phyloP scores from a whole-genome alignment of 2,888 invertebrate species.

The Cephonodes hylas region DNA sequence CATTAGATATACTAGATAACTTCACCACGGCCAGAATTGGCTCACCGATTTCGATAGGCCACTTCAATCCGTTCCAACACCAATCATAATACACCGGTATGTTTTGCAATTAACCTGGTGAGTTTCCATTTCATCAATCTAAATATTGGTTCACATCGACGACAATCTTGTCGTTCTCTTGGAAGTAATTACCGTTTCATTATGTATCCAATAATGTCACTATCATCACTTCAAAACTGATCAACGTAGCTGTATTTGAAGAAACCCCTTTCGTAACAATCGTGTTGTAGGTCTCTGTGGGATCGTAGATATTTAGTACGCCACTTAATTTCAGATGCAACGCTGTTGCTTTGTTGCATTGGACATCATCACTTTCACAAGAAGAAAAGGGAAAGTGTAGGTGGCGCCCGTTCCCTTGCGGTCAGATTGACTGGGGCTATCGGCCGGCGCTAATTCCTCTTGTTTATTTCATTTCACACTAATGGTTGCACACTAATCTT shows the following conservation, averaged over 20 bases:
- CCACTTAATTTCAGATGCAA: slow-evolving; percentile 59
- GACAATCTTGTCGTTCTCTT: slow-evolving; percentile 50
- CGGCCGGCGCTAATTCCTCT: slow-evolving; percentile 69
- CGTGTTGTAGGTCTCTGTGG: not conserved
- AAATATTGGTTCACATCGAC: too few species aligned
- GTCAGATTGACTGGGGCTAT: slow-evolving; percentile 70
- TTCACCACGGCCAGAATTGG: slow-evolving; percentile 17
- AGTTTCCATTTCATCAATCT: slow-evolving; percentile 59
- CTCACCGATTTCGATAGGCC: not conserved
- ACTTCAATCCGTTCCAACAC: not conserved
- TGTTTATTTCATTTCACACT: slow-evolving; percentile 68
- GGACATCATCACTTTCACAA: slow-evolving; percentile 78
- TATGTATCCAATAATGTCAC: not conserved
- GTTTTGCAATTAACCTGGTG: slow-evolving; percentile 54
- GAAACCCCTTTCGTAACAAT: slow-evolving; percentile 21
- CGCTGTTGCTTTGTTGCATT: slow-evolving; percentile 63
- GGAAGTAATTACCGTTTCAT: not conserved
- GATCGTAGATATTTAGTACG: slow-evolving; percentile 21
- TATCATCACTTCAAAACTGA: not conserved
- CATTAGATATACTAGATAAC: slow-evolving; percentile 40
- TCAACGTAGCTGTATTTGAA: too few species aligned
- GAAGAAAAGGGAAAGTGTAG: slow-evolving; percentile 76
- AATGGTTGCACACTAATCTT: slow-evolving; percentile 51
- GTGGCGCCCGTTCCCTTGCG: slow-evolving; percentile 76
- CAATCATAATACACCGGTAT: not conserved